Conservation (phyloP, 2,888 invertebrate species). For the Cataglyphis livida region DNA sequence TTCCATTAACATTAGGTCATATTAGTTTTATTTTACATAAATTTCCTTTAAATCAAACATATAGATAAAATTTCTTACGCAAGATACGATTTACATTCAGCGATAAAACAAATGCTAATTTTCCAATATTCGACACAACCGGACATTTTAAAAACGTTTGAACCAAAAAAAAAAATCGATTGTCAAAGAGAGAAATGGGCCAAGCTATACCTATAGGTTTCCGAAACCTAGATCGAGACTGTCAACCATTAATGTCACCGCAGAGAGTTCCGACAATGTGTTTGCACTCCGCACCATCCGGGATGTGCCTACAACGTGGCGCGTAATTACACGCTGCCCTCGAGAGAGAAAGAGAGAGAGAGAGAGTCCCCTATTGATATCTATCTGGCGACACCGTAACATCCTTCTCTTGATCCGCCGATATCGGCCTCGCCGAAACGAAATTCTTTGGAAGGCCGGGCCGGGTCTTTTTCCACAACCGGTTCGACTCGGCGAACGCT, state of each 20-base stretch:
- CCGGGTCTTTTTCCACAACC: constrained; percentile 34
- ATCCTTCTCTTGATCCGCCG: constrained; percentile 84
- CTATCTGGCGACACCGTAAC: constrained; percentile 82
- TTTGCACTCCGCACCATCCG: constrained; percentile 57
- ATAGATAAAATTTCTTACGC: not conserved
- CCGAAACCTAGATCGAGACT: constrained; percentile 49
- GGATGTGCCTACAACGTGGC: constrained; percentile 55
- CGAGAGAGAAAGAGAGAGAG: constrained; percentile 47
- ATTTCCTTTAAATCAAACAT: not conserved
- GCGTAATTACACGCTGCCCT: constrained; percentile 44
- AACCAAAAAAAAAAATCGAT: not conserved
- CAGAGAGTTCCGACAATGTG: constrained; percentile 56
- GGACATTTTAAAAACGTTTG: not conserved
- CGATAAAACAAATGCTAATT: not conserved
- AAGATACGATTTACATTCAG: not conserved
- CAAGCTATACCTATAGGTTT: constrained; percentile 59
- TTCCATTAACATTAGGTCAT: not conserved
- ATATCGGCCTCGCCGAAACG: constrained; percentile 64
- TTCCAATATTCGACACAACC: not conserved
- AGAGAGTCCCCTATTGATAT: constrained; percentile 74
- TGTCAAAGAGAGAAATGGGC: constrained; percentile 1
- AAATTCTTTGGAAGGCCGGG: constrained; percentile 41
- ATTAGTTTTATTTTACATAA: not conserved
- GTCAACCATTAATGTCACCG: constrained; percentile 77
- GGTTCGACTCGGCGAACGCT: constrained; percentile 27